A percentile compares a stretch with the other conserved stretches of the same genome.
phyloP scores from a whole-genome alignment of 2,888 invertebrate genomes.

The Amphipoea oculea region DNA sequence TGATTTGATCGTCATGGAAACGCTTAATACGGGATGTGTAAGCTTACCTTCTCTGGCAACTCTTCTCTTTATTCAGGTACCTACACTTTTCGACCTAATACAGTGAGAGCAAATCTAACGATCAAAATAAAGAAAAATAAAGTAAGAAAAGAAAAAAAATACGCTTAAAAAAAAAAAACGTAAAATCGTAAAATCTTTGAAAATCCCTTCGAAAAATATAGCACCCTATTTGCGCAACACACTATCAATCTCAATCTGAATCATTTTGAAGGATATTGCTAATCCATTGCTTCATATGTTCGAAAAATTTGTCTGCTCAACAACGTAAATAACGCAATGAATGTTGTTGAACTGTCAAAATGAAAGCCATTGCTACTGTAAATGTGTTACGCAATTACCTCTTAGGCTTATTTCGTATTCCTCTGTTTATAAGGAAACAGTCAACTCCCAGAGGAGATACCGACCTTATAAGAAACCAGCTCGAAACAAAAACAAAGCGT shows the following conservation, averaged over 20 bases:
- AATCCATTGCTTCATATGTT: not conserved
- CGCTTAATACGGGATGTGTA: not conserved
- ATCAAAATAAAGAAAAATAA: not conserved
- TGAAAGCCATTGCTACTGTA: not conserved
- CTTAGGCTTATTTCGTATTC: not conserved
- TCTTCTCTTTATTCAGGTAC: not conserved
- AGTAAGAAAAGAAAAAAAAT: too few species aligned
- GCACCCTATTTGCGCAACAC: not conserved
- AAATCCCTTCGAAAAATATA: too few species aligned
- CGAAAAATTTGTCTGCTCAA: not conserved
- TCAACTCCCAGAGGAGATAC: conserved; percentile 29
- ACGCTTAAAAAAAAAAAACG: too few species aligned
- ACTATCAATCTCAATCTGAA: too few species aligned
- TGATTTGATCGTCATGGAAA: not conserved
- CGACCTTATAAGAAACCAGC: conserved; percentile 5
- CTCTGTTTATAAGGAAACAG: not conserved
- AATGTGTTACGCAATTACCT: not conserved
- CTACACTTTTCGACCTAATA: not conserved
- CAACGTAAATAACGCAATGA: not conserved
- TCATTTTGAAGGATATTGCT: not conserved
- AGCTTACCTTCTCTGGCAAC: not conserved
- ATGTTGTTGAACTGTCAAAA: not conserved
- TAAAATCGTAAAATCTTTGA: not conserved
- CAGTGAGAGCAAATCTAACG: not conserved
- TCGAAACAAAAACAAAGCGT: conserved; percentile 48